Evolutionary conservation across 2,888 invertebrate species (phyloP).

Genomic region (Volucella inanis): DNA sequence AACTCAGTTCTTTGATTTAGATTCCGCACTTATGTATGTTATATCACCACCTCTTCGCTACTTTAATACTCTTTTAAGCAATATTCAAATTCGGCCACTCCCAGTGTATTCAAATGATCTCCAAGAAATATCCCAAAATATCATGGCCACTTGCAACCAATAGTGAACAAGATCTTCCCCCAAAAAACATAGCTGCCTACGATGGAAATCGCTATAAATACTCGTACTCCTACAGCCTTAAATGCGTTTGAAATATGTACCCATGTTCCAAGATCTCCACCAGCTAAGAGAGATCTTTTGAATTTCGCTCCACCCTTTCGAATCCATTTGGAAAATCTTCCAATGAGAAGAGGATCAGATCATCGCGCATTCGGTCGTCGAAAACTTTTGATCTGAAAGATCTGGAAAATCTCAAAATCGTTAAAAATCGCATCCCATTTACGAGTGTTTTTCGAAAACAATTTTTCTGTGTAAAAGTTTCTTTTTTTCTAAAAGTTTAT

Average conservation of each 20-base stretch:
- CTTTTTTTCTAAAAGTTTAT: no score
- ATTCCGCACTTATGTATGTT: not conserved
- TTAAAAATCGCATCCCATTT: constrained; percentile 14
- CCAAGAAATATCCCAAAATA: constrained; percentile 23
- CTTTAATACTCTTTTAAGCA: not conserved
- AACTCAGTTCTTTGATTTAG: no score
- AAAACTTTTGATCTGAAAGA: not conserved
- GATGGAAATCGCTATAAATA: constrained; percentile 63
- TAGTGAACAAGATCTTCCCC: constrained; percentile 2
- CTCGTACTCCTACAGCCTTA: constrained; percentile 18
- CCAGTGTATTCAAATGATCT: constrained; percentile 2
- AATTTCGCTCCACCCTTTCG: constrained; percentile 10
- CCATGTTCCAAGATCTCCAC: not conserved
- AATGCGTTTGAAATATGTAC: not conserved
- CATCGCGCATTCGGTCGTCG: no score
- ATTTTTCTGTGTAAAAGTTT: not conserved
- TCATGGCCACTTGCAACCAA: constrained; percentile 28
- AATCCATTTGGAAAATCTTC: not conserved
- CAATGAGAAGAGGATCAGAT: no score
- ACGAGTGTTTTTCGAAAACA: constrained; percentile 19
- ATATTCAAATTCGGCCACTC: not conserved
- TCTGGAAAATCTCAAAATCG: constrained; percentile 47
- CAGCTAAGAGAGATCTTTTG: constrained; percentile 29
- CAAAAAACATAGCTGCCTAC: constrained; percentile 19
- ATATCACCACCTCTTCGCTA: not conserved